Conservation (phyloP, 64 coral and sea anemone species). For the Hydrozoanthus tunicans region DNA sequence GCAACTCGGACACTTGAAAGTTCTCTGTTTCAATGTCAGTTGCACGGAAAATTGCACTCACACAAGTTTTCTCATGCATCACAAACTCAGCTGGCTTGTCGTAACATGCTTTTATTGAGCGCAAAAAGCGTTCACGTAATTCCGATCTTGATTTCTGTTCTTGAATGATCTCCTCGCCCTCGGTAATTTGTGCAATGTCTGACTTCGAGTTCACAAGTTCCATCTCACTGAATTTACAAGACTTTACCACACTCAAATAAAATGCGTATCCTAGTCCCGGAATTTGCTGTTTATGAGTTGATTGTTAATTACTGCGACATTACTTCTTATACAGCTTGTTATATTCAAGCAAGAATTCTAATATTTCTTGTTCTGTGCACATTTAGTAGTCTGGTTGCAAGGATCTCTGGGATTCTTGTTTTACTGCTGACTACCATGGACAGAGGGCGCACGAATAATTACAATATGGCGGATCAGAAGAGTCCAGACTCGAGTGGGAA, state of each 20-base stretch:
- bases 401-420: background rate
- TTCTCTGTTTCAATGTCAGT: slow-evolving; percentile 91
- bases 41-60: slow-evolving; percentile 75
- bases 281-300: no score
- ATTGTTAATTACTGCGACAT: no score
- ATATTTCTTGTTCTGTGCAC: background rate
- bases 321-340: no score
- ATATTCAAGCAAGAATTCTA: no score
- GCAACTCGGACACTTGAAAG: slow-evolving; percentile 83
- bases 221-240: background rate
- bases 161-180: slow-evolving; percentile 30
- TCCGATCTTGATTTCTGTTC: slow-evolving; percentile 74
- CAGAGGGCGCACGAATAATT: background rate
- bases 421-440: slow-evolving; percentile 26
- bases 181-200: background rate
- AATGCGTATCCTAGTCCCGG: no score
- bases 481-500: slow-evolving; percentile 72
- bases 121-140: slow-evolving; percentile 78
- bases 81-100: slow-evolving; percentile 74
- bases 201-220: background rate
- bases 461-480: slow-evolving; percentile 97
- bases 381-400: background rate
- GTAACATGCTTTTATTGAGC: slow-evolving; percentile 61
- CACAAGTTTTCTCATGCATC: slow-evolving; percentile 81
- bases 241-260: background rate